Percentiles rank a stretch among this genome's conserved stretches.
These are phyloP conservation scores for Anoncus sp. DNA, from an alignment of 2,888 invertebrate genomes.

Conservation along the genomic window DNA sequence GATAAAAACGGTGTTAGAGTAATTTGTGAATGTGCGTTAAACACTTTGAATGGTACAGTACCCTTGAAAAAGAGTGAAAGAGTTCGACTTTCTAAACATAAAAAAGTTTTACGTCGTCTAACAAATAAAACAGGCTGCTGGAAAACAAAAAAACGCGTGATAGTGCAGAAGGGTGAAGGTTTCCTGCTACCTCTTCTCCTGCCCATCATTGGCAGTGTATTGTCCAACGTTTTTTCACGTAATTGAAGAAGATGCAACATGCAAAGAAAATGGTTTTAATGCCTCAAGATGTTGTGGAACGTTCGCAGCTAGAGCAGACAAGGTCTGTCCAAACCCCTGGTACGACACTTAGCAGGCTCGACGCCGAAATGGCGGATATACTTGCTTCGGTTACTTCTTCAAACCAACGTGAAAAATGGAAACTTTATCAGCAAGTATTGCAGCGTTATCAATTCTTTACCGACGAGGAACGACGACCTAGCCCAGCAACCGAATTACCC, in stretches of 20 bases:
- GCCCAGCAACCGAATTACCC: not conserved
- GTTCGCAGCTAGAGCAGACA: conserved; percentile 9
- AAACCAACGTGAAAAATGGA: conserved; percentile 54
- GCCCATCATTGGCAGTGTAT: not conserved
- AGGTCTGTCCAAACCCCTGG: conserved; percentile 31
- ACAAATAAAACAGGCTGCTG: conserved; percentile 5
- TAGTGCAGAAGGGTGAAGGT: conserved; percentile 17
- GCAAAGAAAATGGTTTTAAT: conserved; percentile 45
- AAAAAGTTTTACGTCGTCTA: conserved; percentile 9
- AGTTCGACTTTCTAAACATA: too few relatives aligned
- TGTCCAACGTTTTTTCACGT: conserved; percentile 7
- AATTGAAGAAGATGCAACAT: conserved; percentile 29
- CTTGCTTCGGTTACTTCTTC: conserved; percentile 32
- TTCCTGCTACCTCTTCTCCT: not conserved
- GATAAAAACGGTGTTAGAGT: not conserved
- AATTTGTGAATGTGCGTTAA: conserved; percentile 11
- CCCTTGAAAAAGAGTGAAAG: not conserved
- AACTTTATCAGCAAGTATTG: conserved; percentile 40
- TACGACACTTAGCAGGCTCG: conserved; percentile 31
- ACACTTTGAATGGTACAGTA: not conserved
- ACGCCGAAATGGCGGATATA: conserved; percentile 52
- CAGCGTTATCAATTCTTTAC: conserved; percentile 46
- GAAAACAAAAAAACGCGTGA: conserved; percentile 13
- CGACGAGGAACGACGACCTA: conserved; percentile 20
- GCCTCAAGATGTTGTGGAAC: not conserved